Evolutionary conservation across 2,113 vertebrate genomes (phyloP), one percentile per base, ranked within the genome.

Genomic region (Nanger granti): DNA sequence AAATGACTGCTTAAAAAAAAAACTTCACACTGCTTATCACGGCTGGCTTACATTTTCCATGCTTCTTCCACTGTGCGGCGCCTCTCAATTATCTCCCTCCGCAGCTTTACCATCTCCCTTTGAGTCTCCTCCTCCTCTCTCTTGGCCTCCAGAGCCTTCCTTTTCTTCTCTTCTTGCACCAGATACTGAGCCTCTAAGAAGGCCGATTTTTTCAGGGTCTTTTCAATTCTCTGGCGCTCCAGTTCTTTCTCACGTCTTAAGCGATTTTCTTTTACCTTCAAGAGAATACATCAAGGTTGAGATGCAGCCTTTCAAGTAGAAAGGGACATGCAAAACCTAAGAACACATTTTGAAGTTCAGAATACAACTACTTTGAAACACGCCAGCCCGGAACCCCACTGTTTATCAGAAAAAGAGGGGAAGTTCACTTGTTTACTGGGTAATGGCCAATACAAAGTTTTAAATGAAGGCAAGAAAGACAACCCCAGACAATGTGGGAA

Each of bases 211-310:
- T 97, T 99, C 94, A 98, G 93, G 94, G 98, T 98, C 83, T 97
- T 97, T 97, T 99, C 99, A 88, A 97, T 98, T 97, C 98, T 99
- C 96, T 97, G 98, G 97, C 95, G 98, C 95, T 99, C 98, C 92
- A 98, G 98, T 76, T 98, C 99, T 44, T 99, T 99, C 80, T 99
- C 99, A 91, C 89, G 98, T 96, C 69, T 99, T 22, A 98, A 85
- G 60, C 99, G 99, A 97, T 99, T 99, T 99, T 99, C 99, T 96
- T 99, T 99, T 79, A 99, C 99, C 99, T 99, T 92, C 41, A 79
- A 94, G 93, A 80, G 69, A 98, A 94, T 84, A 85, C 0, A 15
- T 83, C 7, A 90, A 97, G 88, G 54, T 31, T 94, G 44, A 96
- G 96, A 95, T 57, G 91, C 55, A 2, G 69, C n/a, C 15, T 94